Base-by-base conservation (phyloP, 2,888 invertebrate species). In the Sesia bembeciformis region DNA sequence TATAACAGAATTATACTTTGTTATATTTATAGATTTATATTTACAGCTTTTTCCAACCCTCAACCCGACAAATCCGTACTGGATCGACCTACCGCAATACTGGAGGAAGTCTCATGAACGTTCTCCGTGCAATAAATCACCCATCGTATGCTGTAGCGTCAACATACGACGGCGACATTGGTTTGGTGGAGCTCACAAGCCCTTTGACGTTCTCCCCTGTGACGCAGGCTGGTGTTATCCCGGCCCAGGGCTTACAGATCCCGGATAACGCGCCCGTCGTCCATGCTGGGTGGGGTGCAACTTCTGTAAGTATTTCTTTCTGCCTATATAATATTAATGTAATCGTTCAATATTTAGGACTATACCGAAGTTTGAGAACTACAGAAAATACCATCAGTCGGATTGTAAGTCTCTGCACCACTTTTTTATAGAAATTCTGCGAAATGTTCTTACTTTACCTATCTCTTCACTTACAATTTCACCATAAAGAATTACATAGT, bases 221-320 rank as follows among this genome's bases (percentile, higher is more conserved):
- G 0, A 54, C 81, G 0, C 67, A 70, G 56, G 67, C 55, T 5
- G 63, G 50, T 0, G 40, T 62, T 3, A 74, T 82, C 23, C n/a
- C 67, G 0, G 3, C 59, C 3, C 66, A 60, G 6, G 64, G 54
- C 3, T 5, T 53, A 0, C 0, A 0, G 0, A 40, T 78, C 0
- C 75, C 75, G 0, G 72, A 71, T 51, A 58, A 67, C 42, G 3
- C 67, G 0, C 64, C 71, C 0, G 78, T 79, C 0, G 60, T 64
- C 0, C 70, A 72, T 41, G 78, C 72, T 38, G 80, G 81, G 39
- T 82, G 82, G 82, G 82, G 82, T 0, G 51, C 62, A 0, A 70
- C 65, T 52, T 3, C 62, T 57, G 81, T 81, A 58, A 66, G 69
- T 65, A 46, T 39, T 4, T 39, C 3, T 50, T 50, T 38, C 8